Conservation (phyloP, 2,888 invertebrate species). For the Saturnia pavonia region DNA sequence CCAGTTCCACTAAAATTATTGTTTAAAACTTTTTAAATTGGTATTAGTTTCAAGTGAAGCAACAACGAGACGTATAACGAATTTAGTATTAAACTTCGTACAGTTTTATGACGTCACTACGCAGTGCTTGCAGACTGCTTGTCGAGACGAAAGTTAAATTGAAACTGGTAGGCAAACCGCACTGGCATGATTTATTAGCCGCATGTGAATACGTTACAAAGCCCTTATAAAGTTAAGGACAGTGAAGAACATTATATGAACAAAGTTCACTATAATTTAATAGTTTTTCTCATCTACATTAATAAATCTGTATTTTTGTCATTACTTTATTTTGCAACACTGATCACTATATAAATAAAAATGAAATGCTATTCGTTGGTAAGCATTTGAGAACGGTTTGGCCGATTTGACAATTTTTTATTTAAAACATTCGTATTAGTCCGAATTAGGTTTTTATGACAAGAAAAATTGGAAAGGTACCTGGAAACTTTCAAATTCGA, state of each 20-base stretch:
- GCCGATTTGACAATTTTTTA: too few species aligned
- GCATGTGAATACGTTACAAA: constrained; percentile 58
- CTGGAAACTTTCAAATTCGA: too few species aligned
- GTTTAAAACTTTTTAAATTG: neutral
- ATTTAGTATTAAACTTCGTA: constrained; percentile 39
- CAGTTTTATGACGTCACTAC: constrained; percentile 53
- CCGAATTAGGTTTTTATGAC: too few species aligned
- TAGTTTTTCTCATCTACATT: neutral
- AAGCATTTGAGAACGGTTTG: too few species aligned
- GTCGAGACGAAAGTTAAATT: constrained; percentile 70
- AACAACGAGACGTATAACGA: constrained; percentile 33
- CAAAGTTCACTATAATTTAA: neutral
- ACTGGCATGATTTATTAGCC: constrained; percentile 71
- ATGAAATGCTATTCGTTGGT: too few species aligned
- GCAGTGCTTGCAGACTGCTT: constrained; percentile 33
- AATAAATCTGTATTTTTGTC: too few species aligned
- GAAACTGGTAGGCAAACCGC: constrained; percentile 76
- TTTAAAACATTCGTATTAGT: too few species aligned
- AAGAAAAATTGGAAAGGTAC: too few species aligned
- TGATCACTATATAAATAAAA: too few species aligned
- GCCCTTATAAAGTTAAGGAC: neutral
- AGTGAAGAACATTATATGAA: neutral
- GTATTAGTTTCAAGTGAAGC: neutral
- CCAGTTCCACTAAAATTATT: neutral
- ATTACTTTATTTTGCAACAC: too few species aligned